These are phyloP conservation scores for Silurus asotus DNA, from an alignment of 2,113 vertebrate genomes.

Conservation along the genomic window DNA sequence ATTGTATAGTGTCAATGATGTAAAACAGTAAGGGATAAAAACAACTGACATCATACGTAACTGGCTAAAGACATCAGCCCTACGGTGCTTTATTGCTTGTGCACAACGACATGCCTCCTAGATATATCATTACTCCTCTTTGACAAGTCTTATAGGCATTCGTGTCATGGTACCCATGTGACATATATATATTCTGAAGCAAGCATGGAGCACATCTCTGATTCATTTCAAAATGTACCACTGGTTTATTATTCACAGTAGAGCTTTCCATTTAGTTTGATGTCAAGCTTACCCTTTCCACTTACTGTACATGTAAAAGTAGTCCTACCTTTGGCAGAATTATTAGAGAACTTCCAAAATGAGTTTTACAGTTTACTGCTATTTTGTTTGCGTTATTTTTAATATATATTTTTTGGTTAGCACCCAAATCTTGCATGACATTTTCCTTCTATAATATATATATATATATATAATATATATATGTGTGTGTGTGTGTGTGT, in stretches of 20 bases:
- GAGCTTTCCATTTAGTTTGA: not conserved
- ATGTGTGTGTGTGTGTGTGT: too few relatives aligned
- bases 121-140: not conserved
- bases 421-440: not conserved
- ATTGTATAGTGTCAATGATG: not conserved
- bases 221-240: too few relatives aligned
- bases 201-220: not conserved
- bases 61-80: not conserved
- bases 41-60: not conserved
- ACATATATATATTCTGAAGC: not conserved
- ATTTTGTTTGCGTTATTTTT: conserved; percentile 7
- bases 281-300: not conserved
- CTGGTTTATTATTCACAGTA: not conserved
- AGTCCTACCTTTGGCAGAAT: not conserved
- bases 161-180: not conserved
- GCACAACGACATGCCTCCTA: not conserved
- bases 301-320: not conserved
- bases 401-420: not conserved
- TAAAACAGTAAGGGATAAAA: not conserved
- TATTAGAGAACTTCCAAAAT: not conserved
- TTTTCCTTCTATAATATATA: not conserved
- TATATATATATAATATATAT: too few relatives aligned
- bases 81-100: not conserved
- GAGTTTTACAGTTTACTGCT: not conserved
- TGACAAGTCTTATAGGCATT: not conserved